Evolutionary conservation across 1,140 invertebrate genomes (phyloP), one percentile per base, ranked within the genome.

Genomic region (Leguminivora glycinivorella): DNA sequence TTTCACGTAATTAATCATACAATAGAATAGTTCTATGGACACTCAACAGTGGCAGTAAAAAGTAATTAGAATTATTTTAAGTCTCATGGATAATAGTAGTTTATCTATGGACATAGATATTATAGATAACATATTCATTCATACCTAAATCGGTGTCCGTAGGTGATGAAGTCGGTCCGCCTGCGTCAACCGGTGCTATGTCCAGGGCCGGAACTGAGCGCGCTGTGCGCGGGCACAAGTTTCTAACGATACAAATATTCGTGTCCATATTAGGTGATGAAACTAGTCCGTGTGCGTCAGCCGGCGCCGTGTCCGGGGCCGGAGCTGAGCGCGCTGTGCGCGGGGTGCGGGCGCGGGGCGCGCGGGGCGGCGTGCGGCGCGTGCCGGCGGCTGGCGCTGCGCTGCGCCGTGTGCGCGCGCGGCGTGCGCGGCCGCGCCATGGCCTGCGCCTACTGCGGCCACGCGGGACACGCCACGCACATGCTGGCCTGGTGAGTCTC

Each of bases 391-490:
- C 93, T 95, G 14, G 94, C 94, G 34, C 93, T 97, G 63, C 93
- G 94, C 74, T 98, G 98, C 92, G 93, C 95, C 4, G 94, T 98
- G 68, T 99, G 98, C 88, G 95, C 96, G 77, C 93, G 97, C 70
- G 95, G 96, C 14, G 97, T 98, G 4, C 94, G 94, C 93, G 98
- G 97, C 92, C 93, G 94, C 0, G 94, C 96, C 14, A 96, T 95
- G 80, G 95, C 96, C 74, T 98, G 98, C 83, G 88, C 96, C 26
- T 92, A 95, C 25, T 98, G 98, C 90, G 96, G 97, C 1, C 98
- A 99, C 92, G 98, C 97, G 38, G 98, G 98, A 7, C 98, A 99
- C 85, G 95, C 95, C 3, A 87, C 92, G 68, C 97, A 98, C 88
- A 93, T 98, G 81, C 89, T 94, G 72, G 91, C 94, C 43, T 98